A percentile compares a stretch with the other conserved stretches of the same genome.
Evolutionary conservation across 1,140 invertebrate species (phyloP).

Genomic region (Zaprionus lachaisei): DNA sequence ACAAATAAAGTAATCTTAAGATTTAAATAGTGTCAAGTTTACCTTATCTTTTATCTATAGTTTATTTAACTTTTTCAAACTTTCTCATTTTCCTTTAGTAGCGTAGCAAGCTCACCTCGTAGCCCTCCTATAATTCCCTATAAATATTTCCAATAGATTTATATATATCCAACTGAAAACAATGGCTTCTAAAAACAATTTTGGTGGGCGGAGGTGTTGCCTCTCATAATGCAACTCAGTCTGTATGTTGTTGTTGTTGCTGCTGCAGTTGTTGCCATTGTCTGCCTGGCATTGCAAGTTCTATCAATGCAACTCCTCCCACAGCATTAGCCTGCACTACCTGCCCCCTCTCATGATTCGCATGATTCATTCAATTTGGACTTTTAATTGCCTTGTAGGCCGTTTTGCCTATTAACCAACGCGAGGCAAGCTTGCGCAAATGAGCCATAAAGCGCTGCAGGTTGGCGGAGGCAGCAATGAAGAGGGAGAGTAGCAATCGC

Average conservation of each 20-base stretch:
- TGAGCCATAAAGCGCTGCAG: constrained; percentile 25
- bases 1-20: no score
- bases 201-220: constrained; percentile 70
- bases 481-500: neutral
- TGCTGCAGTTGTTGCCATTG: constrained; percentile 11
- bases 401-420: constrained; percentile 72
- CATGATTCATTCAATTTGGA: constrained; percentile 47
- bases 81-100: neutral
- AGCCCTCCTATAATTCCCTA: constrained; percentile 54
- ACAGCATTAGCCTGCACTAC: constrained; percentile 1
- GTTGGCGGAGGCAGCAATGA: neutral
- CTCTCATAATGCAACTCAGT: constrained; percentile 42
- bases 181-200: constrained; percentile 59
- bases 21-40: neutral
- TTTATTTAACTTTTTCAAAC: neutral
- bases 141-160: constrained; percentile 40
- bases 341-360: neutral
- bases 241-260: constrained; percentile 49
- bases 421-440: constrained; percentile 54
- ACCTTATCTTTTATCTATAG: neutral
- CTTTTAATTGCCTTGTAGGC: constrained; percentile 77
- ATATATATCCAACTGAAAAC: constrained; percentile 48
- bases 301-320: constrained; percentile 27
- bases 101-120: constrained; percentile 10
- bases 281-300: constrained; percentile 32